A percentile compares a stretch with the other conserved stretches of the same genome.
These are phyloP conservation scores for Drosophila demipolita DNA, from an alignment of 2,888 invertebrate species.

Conservation along the genomic window DNA sequence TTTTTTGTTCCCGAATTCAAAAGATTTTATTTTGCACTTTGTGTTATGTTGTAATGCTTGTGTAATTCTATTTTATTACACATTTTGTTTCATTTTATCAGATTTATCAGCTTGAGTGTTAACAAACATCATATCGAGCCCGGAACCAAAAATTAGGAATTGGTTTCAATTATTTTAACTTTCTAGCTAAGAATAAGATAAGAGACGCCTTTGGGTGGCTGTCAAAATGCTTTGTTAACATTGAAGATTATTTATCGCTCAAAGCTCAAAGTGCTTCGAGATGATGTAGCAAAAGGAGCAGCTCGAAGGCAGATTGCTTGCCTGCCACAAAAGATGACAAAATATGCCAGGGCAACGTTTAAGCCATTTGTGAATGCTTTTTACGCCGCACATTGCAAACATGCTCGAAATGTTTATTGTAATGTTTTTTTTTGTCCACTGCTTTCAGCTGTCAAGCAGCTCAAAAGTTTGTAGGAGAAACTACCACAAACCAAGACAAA, in stretches of 20 bases:
- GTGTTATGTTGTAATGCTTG: constrained; percentile 19
- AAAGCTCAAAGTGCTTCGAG: background rate
- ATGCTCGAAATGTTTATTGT: constrained; percentile 24
- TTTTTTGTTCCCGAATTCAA: constrained; percentile 20
- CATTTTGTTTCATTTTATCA: background rate
- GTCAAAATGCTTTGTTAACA: background rate
- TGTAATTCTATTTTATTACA: constrained; percentile 26
- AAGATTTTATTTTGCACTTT: constrained; percentile 31
- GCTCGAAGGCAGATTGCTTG: constrained; percentile 35
- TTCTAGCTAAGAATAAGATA: background rate
- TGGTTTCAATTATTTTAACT: background rate
- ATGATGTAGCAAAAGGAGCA: constrained; percentile 1
- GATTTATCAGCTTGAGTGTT: background rate
- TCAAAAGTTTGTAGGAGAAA: constrained; percentile 28
- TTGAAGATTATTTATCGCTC: background rate
- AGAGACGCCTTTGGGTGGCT: background rate
- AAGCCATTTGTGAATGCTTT: constrained; percentile 54
- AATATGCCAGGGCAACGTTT: constrained; percentile 49
- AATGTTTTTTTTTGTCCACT: constrained; percentile 9
- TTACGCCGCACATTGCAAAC: constrained; percentile 39
- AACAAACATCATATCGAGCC: background rate
- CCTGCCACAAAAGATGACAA: constrained; percentile 49
- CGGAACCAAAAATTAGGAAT: background rate
- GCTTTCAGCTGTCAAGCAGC: constrained; percentile 39
- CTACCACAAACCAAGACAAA: constrained; percentile 14